These are phyloP conservation scores for Ctenosaura bakeri DNA, from an alignment of 2,797 vertebrate species.

Conservation along the genomic window DNA sequence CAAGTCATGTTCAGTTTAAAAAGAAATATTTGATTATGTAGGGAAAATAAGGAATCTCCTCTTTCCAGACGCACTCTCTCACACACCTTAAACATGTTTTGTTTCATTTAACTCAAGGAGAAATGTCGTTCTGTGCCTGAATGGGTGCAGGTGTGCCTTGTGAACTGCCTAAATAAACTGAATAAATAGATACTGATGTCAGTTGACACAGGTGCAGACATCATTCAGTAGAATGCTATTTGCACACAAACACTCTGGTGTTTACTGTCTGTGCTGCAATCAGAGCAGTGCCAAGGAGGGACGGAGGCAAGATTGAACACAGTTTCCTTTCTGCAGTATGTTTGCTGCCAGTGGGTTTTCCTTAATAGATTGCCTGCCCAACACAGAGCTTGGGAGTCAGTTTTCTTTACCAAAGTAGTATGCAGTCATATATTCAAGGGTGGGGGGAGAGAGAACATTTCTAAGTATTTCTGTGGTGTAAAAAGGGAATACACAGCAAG, in stretches of 20 bases:
- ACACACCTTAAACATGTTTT: neutral
- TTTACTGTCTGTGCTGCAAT: conserved; percentile 72
- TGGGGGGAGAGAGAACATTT: conserved; percentile 41
- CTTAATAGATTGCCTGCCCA: conserved; percentile 51
- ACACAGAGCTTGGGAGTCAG: neutral
- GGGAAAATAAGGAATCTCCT: neutral
- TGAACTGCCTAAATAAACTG: conserved; percentile 77
- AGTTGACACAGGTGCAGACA: conserved; percentile 80
- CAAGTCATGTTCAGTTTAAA: neutral
- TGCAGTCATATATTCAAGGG: conserved; percentile 30
- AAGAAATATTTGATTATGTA: neutral
- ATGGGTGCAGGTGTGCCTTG: conserved; percentile 78
- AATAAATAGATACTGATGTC: conserved; percentile 69
- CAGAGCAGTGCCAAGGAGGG: conserved; percentile 73
- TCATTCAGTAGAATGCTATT: conserved; percentile 79
- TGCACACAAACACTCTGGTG: conserved; percentile 75
- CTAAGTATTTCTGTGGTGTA: conserved; percentile 42
- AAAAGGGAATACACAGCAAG: conserved; percentile 30
- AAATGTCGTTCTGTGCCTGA: conserved; percentile 67
- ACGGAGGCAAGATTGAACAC: conserved; percentile 68
- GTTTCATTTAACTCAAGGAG: conserved; percentile 53
- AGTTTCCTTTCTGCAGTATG: conserved; percentile 62
- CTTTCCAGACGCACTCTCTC: neutral
- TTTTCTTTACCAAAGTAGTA: conserved; percentile 54
- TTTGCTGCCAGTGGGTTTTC: conserved; percentile 66